Evolutionary conservation across 2,797 vertebrate genomes (phyloP), one percentile per base, ranked within the genome.

Genomic region (Cottoperca gobio): DNA sequence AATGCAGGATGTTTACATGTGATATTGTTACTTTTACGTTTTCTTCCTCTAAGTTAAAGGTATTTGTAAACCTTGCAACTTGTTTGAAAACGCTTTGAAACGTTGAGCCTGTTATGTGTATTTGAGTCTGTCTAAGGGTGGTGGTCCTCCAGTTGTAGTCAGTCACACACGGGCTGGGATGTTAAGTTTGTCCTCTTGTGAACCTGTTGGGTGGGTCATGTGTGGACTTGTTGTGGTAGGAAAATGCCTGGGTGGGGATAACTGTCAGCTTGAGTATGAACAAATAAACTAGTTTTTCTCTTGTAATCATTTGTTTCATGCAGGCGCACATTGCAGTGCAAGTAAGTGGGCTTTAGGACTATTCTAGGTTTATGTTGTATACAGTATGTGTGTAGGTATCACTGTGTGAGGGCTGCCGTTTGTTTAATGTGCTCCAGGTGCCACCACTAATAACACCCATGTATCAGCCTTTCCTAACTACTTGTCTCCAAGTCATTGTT

Each of bases 131-230:
- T 54, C 28, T 28, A 37, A 61, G 50, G 76, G 76, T 82, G 70
- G 79, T 84, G 86, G 79, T 90, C 83, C 19, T 42, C 23, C 23
- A 31, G 19, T 61, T 50, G 31, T 31, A 17, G 63, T 65, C 54
- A 77, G 54, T 64, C 75, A 59, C 70, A 57, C 70, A 37, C 26
- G 19, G 24, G 12, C 45, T 48, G 57, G 43, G 43, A 64, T 57
- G 39, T 66, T 49, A 5, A 66, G 45, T 54, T 11, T 76, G 79
- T 84, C 74, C 33, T 43, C 37, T 40, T 23, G 67, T 76, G 74
- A 91, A 94, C 92, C 91, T 89, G 93, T 91, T 88, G 40, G 89
- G 76, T 92, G 76, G 83, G 90, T 92, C 91, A 26, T 93, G 92
- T 89, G 61, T 73, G 48, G 75, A 90, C 93, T 88, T 92, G 92